Evolutionary conservation across 2,797 vertebrate species (phyloP).

Genomic region (Margarornis squamiger): DNA sequence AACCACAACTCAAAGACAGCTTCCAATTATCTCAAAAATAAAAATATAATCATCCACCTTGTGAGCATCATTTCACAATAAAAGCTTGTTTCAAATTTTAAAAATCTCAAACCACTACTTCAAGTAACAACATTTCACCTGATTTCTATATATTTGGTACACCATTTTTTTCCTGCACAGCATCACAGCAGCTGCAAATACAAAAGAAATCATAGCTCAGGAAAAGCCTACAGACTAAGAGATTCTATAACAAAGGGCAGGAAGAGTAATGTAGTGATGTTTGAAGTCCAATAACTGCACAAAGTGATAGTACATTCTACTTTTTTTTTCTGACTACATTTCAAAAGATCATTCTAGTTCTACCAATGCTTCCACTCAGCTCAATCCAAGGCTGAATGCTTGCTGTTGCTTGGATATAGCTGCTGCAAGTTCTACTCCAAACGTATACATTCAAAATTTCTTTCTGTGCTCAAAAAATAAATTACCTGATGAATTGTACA

Average conservation of each 20-base stretch:
- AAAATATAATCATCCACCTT: not conserved
- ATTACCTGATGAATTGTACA: not conserved
- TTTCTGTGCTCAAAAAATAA: not conserved
- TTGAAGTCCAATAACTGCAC: not conserved
- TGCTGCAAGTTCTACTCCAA: not conserved
- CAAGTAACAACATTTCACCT: not conserved
- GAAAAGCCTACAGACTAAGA: not conserved
- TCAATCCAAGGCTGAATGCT: not conserved
- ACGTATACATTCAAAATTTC: not conserved
- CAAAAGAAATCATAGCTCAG: not conserved
- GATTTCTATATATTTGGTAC: not conserved
- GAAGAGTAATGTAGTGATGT: not conserved
- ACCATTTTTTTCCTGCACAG: not conserved
- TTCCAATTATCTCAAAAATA: not conserved
- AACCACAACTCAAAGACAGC: not conserved
- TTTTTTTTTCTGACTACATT: not conserved
- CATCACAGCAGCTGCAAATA: not conserved
- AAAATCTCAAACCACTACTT: not conserved
- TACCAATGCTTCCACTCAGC: not conserved
- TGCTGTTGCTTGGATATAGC: constrained; percentile 42
- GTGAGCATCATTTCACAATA: not conserved
- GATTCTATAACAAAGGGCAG: not conserved
- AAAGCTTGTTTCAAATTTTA: not conserved
- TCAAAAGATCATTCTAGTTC: constrained; percentile 1
- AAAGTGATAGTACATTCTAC: not conserved